Evolutionary conservation across 2,888 invertebrate genomes (phyloP).

Genomic region (Prosopocoilus inquinatus): DNA sequence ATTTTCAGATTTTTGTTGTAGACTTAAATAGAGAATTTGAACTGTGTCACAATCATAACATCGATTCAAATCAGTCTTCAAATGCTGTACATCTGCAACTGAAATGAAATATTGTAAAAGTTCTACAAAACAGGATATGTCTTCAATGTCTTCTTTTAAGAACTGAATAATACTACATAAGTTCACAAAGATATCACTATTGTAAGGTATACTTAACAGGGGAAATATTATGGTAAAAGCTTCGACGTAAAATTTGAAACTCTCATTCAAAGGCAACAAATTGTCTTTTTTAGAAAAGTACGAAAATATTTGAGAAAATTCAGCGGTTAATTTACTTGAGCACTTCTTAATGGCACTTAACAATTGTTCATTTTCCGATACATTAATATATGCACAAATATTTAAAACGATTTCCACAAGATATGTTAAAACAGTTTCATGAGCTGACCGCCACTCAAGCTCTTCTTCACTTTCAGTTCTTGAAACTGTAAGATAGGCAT

Average conservation of each 20-base stretch:
- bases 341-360: constrained; percentile 17
- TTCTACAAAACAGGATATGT: constrained; percentile 29
- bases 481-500: constrained; percentile 31
- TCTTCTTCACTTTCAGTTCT: constrained; percentile 22
- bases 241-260: constrained; percentile 36
- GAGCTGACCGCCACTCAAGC: constrained; percentile 32
- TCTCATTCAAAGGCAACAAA: constrained; percentile 35
- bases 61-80: constrained; percentile 12
- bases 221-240: constrained; percentile 35
- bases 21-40: too few species aligned
- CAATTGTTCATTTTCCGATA: constrained; percentile 6
- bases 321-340: constrained; percentile 26
- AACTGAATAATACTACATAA: constrained; percentile 32
- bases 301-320: constrained; percentile 30
- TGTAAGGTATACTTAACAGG: constrained; percentile 30
- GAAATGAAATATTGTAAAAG: constrained; percentile 30
- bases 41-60: too few species aligned
- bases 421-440: constrained; percentile 28
- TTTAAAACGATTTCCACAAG: constrained; percentile 37
- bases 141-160: constrained; percentile 29
- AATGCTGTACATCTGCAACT: constrained; percentile 22
- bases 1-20: too few species aligned
- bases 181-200: constrained; percentile 28
- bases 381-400: constrained; percentile 29
- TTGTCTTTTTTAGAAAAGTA: constrained; percentile 34